Evolutionary conservation across 2,113 vertebrate genomes (phyloP).

Genomic region (Stegastes partitus): DNA sequence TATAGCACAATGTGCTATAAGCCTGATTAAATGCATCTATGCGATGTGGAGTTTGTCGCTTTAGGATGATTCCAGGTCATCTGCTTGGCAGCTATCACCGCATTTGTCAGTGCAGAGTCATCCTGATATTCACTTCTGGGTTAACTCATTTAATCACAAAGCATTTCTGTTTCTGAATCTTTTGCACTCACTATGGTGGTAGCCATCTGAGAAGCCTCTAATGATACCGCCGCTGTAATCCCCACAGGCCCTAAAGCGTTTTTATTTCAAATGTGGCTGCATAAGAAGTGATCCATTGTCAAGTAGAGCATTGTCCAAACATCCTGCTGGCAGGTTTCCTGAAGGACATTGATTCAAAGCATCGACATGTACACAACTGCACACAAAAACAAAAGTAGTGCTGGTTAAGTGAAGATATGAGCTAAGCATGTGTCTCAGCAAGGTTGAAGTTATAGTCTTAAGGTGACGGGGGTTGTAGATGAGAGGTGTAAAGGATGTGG

Average conservation of each 20-base stretch:
- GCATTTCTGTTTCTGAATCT: constrained; percentile 31
- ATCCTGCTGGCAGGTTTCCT: constrained; percentile 54
- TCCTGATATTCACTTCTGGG: constrained; percentile 21
- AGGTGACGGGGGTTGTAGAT: constrained; percentile 63
- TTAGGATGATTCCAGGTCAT: constrained; percentile 48
- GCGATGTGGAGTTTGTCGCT: constrained; percentile 29
- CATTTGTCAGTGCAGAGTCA: constrained; percentile 36
- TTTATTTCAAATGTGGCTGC: constrained; percentile 55
- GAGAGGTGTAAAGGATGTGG: constrained; percentile 57
- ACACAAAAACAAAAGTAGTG: constrained; percentile 22
- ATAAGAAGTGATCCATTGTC: constrained; percentile 41
- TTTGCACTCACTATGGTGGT: constrained; percentile 22
- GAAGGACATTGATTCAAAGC: constrained; percentile 34
- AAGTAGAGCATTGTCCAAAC: constrained; percentile 54
- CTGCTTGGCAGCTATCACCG: constrained; percentile 22
- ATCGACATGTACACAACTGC: constrained; percentile 25
- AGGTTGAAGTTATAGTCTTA: constrained; percentile 53
- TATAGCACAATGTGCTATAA: constrained; percentile 67
- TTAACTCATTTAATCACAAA: constrained; percentile 48
- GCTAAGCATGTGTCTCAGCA: constrained; percentile 16
- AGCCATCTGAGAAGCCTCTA: constrained; percentile 54
- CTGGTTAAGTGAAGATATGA: constrained; percentile 13
- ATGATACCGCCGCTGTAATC: constrained; percentile 64
- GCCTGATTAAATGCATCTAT: constrained; percentile 72
- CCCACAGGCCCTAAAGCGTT: constrained; percentile 46